Evolutionary conservation across 2,888 invertebrate species (phyloP), one percentile per base, ranked within the genome.

Genomic region (Callinectes sapidus): DNA sequence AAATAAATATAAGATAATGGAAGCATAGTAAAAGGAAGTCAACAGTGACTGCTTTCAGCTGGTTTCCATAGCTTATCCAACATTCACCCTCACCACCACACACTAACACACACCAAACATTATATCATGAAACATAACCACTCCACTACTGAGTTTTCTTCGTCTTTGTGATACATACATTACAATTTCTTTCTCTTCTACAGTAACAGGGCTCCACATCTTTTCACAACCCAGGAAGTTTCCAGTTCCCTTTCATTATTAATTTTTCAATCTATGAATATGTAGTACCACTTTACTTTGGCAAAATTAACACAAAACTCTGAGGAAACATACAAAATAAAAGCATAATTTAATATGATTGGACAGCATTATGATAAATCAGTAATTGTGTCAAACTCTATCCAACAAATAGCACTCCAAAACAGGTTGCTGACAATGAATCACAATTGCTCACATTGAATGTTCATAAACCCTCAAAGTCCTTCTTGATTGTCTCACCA

Each of bases 1-100:
- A 61, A 61, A 61, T 81, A 81, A 35, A 81, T 35, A 81, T 81
- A 81, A 81, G 71, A 81, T 81, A 81, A 32, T 81, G 81, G 81
- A 81, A 81, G 81, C 81, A 81, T 32, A 35, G n/a, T 81, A 81
- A 81, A 81, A 35, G 14, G 5, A 32, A 81, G 81, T 35, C 71
- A 71, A 71, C n/a, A 28, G 71, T 28, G 18, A 61, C 61, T 61
- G 0, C n/a, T 6, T 28, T 35, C 14, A 81, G 13, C 16, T 81
- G 35, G 13, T 18, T 32, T 81, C 14, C 81, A 81, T n/a, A 81
- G 81, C 32, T 6, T 28, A 81, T 35, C 28, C 35, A 81, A 18
- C 35, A 35, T 8, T 81, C 5, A 3, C 16, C 81, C 28, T 81
- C 81, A 81, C 81, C 81, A 81, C 32, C 71, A 71, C 28, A 28